These are phyloP conservation scores for Sceloporus tristichus DNA, from an alignment of 2,113 vertebrate genomes.

Conservation along the genomic window DNA sequence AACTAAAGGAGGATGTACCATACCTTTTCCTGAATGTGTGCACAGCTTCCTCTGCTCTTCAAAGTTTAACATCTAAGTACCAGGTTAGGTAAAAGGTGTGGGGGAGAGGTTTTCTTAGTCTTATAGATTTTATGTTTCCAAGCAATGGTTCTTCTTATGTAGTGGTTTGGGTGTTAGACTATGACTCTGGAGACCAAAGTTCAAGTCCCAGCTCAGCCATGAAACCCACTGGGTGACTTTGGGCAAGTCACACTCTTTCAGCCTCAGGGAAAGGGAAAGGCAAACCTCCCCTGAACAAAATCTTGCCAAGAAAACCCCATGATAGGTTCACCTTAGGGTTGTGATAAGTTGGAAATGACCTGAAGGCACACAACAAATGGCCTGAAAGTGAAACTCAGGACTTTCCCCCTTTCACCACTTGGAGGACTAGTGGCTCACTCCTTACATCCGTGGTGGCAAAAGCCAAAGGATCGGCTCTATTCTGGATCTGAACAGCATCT, in stretches of 20 bases:
- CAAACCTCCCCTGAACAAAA: too few relatives aligned
- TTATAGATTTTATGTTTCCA: not conserved
- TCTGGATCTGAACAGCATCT: conserved; percentile 45
- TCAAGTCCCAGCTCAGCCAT: too few relatives aligned
- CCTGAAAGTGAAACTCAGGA: conserved; percentile 34
- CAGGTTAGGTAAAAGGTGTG: not conserved
- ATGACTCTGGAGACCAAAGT: too few relatives aligned
- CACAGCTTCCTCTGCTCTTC: not conserved
- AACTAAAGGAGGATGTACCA: too few relatives aligned
- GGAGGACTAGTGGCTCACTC: conserved; percentile 5
- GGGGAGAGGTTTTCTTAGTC: not conserved
- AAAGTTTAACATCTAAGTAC: not conserved
- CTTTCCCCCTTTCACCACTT: not conserved
- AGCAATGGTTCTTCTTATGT: conserved; percentile 10
- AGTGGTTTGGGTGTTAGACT: too few relatives aligned
- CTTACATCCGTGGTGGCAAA: not conserved
- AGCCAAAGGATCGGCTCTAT: conserved; percentile 31
- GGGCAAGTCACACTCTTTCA: too few relatives aligned
- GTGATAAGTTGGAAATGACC: too few relatives aligned
- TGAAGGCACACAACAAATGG: too few relatives aligned
- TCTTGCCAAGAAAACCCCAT: too few relatives aligned
- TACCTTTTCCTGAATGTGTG: not conserved
- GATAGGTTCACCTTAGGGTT: too few relatives aligned
- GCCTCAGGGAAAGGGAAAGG: too few relatives aligned
- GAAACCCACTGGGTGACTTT: too few relatives aligned